A percentile compares a stretch with the other conserved stretches of the same genome.
Evolutionary conservation across 2,888 invertebrate genomes (phyloP).

Genomic region (Agrochola macilenta): DNA sequence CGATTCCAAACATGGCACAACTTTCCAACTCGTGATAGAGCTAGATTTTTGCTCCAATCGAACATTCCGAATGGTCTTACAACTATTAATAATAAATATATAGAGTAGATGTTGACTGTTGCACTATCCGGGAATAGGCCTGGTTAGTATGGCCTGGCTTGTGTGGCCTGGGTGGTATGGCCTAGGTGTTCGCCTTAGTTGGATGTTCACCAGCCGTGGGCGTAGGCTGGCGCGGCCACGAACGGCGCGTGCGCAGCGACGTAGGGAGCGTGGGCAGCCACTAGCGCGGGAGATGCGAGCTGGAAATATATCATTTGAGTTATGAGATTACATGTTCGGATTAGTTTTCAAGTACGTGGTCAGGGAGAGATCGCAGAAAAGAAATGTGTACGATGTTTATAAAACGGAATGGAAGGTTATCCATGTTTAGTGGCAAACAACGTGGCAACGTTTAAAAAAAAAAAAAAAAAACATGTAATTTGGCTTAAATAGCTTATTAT

Average conservation of each 20-base stretch:
- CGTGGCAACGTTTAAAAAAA: too few relatives aligned
- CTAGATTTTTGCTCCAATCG: constrained; percentile 74
- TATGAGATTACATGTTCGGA: background rate
- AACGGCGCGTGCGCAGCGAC: constrained; percentile 81
- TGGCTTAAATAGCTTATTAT: too few relatives aligned
- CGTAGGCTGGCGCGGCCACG: constrained; percentile 80
- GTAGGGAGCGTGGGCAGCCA: constrained; percentile 79
- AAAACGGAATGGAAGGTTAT: background rate
- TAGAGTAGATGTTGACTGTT: constrained; percentile 82
- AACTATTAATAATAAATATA: constrained; percentile 77
- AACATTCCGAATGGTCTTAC: constrained; percentile 74
- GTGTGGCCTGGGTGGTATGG: constrained; percentile 68
- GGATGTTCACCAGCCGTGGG: constrained; percentile 82
- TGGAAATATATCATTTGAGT: constrained; percentile 59
- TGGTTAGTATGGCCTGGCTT: constrained; percentile 69
- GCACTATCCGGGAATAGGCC: constrained; percentile 72
- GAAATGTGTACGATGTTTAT: background rate
- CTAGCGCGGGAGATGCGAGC: constrained; percentile 84
- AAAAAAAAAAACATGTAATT: too few relatives aligned
- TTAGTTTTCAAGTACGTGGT: background rate
- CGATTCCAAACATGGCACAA: constrained; percentile 76
- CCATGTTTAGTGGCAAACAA: background rate
- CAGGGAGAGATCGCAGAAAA: too few relatives aligned
- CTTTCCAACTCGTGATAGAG: constrained; percentile 73
- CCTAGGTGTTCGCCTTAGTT: constrained; percentile 52